Evolutionary conservation across 2,113 vertebrate genomes (phyloP).

Genomic region (Nasalis larvatus): DNA sequence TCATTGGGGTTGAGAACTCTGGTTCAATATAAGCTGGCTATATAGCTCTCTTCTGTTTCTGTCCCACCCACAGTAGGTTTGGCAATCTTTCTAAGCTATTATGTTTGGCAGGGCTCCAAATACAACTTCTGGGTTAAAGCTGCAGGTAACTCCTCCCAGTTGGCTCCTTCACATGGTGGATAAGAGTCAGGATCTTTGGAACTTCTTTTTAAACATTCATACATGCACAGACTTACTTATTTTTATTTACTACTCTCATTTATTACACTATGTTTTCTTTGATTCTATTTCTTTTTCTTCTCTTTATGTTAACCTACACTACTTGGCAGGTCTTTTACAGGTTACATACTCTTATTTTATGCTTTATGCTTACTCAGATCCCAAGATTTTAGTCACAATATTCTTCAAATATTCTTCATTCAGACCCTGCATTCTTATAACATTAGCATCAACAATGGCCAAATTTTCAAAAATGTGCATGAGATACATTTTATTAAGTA

Average conservation of each 20-base stretch:
- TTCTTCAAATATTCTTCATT: not conserved
- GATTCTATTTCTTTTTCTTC: not conserved
- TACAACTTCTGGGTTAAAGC: conserved; percentile 8
- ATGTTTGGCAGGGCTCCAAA: not conserved
- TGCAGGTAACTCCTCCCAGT: not conserved
- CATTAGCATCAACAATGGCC: not conserved
- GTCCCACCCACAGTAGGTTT: not conserved
- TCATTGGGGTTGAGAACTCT: not conserved
- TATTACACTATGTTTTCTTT: not conserved
- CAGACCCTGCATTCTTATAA: not conserved
- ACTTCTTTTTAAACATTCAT: not conserved
- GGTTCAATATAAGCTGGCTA: not conserved
- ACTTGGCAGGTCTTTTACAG: not conserved
- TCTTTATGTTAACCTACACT: not conserved
- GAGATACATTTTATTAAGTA: not conserved
- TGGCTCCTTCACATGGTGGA: not conserved
- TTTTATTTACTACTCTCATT: not conserved
- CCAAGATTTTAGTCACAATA: not conserved
- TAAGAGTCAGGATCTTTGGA: not conserved
- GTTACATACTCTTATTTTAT: not conserved
- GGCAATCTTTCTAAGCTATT: not conserved
- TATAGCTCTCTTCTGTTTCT: not conserved
- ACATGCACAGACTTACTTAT: not conserved
- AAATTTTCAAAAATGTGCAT: not conserved
- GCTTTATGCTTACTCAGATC: not conserved